Base-by-base conservation (phyloP, 2,113 vertebrate species). In the human (Homo sapiens) region DNA sequence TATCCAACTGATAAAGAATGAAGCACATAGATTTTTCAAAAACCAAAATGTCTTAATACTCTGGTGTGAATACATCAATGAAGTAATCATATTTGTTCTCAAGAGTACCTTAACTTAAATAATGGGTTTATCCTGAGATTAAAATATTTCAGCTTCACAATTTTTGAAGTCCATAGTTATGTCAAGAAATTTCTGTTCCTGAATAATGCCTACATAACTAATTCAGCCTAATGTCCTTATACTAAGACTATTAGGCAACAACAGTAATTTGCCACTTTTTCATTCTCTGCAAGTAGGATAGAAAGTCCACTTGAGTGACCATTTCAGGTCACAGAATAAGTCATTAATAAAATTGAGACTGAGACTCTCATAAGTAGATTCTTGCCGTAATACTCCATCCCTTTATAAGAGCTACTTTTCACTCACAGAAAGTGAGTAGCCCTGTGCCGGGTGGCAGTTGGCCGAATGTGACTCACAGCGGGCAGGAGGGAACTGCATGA, bases 81-180 rank as follows among this genome's bases (percentile, higher is more conserved):
- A 50, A 93, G 17, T 72, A 72, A 90, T 81, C 27, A 66, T 76
- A 81, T 82, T 95, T 93, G 70, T 92, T 93, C 75, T 96, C 45
- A 59, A 91, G 70, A 72, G 16, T 38, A 17, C 23, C 86, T 78
- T 93, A 79, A 59, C 18, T 72, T 93, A 75, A 94, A 64, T 8
- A 79, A 16, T 45, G 30, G 30, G 43, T 93, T 57, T 93, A 23
- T 55, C 11, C 35, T 78, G 66, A 94, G 80, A 94, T 95, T 50
- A 95, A 96, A 96, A 91, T 75, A 10, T 86, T 94, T 95, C n/a
- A 83, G 23, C 55, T 87, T 76, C 35, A 72, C 4, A 76, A 59
- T 85, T 92, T 64, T 40, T 89, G 38, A 72, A 78, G 40, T 72
- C 64, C 48, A 81, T 32, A 78, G 40, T 94, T 93, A 80, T 66